Evolutionary conservation across 2,888 invertebrate genomes (phyloP).

Genomic region (Heliconius charithonia): DNA sequence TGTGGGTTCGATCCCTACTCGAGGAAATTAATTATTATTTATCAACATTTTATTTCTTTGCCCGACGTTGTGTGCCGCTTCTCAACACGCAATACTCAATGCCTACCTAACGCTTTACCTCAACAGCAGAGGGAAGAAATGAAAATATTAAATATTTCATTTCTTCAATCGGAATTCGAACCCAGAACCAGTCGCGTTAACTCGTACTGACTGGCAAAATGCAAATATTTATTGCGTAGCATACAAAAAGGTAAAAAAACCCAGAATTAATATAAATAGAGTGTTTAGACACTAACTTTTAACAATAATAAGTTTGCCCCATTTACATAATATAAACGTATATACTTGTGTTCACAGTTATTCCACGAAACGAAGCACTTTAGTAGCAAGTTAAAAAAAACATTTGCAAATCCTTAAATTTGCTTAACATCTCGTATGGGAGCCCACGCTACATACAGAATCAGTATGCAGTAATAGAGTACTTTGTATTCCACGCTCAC

Average conservation of each 20-base stretch:
- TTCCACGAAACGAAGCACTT: background rate
- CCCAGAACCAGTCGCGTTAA: too few relatives aligned
- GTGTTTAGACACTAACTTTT: background rate
- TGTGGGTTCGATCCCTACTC: too few relatives aligned
- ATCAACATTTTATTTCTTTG: too few relatives aligned
- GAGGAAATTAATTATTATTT: too few relatives aligned
- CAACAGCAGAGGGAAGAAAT: too few relatives aligned
- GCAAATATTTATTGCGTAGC: too few relatives aligned
- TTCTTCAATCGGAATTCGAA: too few relatives aligned
- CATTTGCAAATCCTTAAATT: conserved; percentile 39
- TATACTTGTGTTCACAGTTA: background rate
- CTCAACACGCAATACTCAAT: too few relatives aligned
- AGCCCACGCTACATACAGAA: conserved; percentile 46
- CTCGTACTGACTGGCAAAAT: too few relatives aligned
- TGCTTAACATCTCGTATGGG: conserved; percentile 46
- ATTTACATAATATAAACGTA: background rate
- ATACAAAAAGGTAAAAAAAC: background rate
- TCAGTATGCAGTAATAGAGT: conserved; percentile 47
- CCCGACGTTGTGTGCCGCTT: too few relatives aligned
- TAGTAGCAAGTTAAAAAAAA: background rate
- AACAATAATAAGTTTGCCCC: background rate
- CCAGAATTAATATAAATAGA: background rate
- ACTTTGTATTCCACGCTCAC: conserved; percentile 48
- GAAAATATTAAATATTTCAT: too few relatives aligned
- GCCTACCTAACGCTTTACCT: too few relatives aligned